Base-by-base conservation (phyloP, 2,888 invertebrate species). In the Salticus scenicus region DNA sequence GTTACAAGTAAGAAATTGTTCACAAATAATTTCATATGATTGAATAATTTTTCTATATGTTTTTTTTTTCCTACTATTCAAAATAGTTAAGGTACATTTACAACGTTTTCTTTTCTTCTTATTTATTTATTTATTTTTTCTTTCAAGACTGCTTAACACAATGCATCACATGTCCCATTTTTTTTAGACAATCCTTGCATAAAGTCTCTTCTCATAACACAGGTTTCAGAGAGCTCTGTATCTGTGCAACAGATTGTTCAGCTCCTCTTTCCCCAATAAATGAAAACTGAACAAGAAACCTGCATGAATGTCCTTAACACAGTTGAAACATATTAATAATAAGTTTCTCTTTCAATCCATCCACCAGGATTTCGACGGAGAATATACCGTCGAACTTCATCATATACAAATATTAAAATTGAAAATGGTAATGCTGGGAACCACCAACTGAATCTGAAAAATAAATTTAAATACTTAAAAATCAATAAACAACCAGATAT, bases 311-410 rank as follows among this genome's bases (percentile, higher is more conserved):
- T 79, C 79, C 74, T 79, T 79, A 85, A 85, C 79, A 79, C 79
- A 74, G 70, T 37, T 69, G n/a, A 74, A 76, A 73, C 77, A 81
- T 70, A 73, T 87, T 72, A 89, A 89, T 98, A 98, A 94, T 98
- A 99, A 92, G 98, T 99, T 94, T 99, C 98, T 93, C 96, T 95
- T 93, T 99, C 98, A 92, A 99, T 94, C 97, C 98, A 99, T 91
- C 98, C 98, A 91, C 98, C 98, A 89, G 98, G 98, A 93, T 97
- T 96, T 93, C 97, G 96, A 87, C 98, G 95, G 92, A 98, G 94
- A 93, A 98, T 97, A 94, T 96, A 97, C 93, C 98, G 96, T 93
- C 99, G 95, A 92, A 95, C 95, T 94, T 99, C 99, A 93, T 99
- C 99, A 93, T 98, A 99, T 92, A 98, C 95, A 94, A 98, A 98